These are phyloP conservation scores for Rhynchonycteris naso DNA, from an alignment of 2,797 vertebrate genomes.

Conservation along the genomic window DNA sequence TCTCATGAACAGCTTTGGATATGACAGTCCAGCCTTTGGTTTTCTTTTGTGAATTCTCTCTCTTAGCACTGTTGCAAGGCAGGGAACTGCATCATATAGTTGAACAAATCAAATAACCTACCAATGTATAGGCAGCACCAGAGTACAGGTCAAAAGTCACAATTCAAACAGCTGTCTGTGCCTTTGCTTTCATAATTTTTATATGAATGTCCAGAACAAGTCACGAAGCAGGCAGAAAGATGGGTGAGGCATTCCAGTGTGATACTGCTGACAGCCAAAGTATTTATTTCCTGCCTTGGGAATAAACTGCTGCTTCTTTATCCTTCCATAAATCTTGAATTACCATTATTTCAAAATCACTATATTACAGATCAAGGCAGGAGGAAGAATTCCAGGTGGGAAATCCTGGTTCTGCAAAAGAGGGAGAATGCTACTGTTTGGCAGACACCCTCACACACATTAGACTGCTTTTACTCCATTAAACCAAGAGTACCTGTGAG, in stretches of 20 bases:
- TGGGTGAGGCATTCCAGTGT: background rate
- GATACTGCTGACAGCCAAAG: background rate
- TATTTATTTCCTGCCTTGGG: constrained; percentile 4
- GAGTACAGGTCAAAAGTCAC: background rate
- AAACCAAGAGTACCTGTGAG: background rate
- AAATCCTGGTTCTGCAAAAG: background rate
- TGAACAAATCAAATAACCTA: background rate
- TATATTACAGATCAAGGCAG: background rate
- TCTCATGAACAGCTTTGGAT: background rate
- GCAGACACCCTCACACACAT: no score
- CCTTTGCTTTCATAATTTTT: background rate
- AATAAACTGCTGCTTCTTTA: background rate
- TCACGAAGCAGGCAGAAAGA: background rate
- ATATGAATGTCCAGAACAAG: constrained; percentile 18
- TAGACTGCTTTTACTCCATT: background rate
- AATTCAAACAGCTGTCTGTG: background rate
- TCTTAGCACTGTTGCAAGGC: background rate
- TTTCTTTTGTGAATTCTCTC: background rate
- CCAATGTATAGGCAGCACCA: background rate
- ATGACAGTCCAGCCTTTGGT: background rate
- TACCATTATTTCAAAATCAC: background rate
- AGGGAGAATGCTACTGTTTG: background rate
- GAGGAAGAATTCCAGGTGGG: background rate
- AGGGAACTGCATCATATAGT: background rate
- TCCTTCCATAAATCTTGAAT: background rate